Evolutionary conservation across 2,113 vertebrate species (phyloP).

Genomic region (Ictalurus furcatus): DNA sequence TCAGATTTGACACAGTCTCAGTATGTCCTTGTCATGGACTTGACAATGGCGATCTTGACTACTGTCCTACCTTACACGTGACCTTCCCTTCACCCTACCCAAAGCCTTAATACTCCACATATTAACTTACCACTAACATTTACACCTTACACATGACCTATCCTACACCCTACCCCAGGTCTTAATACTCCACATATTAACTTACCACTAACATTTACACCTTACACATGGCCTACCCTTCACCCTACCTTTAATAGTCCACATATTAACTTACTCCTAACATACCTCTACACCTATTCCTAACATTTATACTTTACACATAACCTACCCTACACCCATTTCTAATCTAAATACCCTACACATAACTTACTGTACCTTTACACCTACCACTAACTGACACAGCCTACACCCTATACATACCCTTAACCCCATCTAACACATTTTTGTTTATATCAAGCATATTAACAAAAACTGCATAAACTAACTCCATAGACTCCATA

Average conservation of each 20-base stretch:
- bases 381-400: not conserved
- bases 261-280: too few species aligned
- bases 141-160: too few species aligned
- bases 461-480: not conserved
- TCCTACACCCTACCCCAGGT: too few species aligned
- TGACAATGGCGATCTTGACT: not conserved
- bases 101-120: too few species aligned
- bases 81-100: too few species aligned
- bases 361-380: not conserved
- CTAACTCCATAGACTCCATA: not conserved
- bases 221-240: not conserved
- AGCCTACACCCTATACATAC: not conserved
- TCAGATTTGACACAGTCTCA: not conserved
- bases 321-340: not conserved
- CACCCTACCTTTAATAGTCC: not conserved
- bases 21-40: not conserved
- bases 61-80: not conserved
- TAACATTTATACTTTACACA: too few species aligned
- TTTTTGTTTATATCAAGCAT: too few species aligned
- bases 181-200: too few species aligned
- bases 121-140: not conserved
- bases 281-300: not conserved
- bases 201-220: not conserved
- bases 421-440: not conserved
- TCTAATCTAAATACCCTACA: not conserved